phyloP scores from a whole-genome alignment of 1,140 invertebrate species.

The Drosophila lacteicornis region DNA sequence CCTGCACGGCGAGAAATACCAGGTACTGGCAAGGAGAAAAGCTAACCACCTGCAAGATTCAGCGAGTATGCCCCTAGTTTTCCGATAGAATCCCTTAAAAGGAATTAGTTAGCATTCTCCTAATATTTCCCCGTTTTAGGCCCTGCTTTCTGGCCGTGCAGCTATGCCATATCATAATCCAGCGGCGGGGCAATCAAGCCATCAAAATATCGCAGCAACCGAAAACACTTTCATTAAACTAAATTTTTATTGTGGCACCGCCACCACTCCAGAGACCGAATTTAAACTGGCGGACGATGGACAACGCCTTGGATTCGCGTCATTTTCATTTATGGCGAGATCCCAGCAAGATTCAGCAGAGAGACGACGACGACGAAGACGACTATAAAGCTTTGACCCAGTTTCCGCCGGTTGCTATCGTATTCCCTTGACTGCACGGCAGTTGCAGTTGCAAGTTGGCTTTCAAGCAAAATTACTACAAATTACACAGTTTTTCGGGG shows the following conservation, averaged over 20 bases:
- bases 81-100: no score
- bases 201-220: conserved; percentile 59
- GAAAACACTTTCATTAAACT: conserved; percentile 81
- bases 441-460: conserved; percentile 30
- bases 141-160: conserved; percentile 3
- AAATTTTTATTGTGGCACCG: conserved; percentile 81
- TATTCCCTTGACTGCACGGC: conserved; percentile 4
- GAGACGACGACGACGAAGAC: background rate
- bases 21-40: no score
- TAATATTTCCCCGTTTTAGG: background rate
- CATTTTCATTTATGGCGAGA: conserved; percentile 71
- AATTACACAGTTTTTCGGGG: conserved; percentile 77
- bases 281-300: conserved; percentile 10
- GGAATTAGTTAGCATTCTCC: no score
- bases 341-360: conserved; percentile 37
- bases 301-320: conserved; percentile 17
- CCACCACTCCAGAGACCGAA: conserved; percentile 18
- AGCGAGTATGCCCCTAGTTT: no score
- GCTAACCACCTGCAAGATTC: no score
- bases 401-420: conserved; percentile 57
- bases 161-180: conserved; percentile 67
- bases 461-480: conserved; percentile 74
- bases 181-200: conserved; percentile 68
- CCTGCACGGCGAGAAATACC: background rate
- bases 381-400: conserved; percentile 78